A percentile compares a stretch with the other conserved stretches of the same genome.
Evolutionary conservation across 1,140 invertebrate genomes (phyloP).

Genomic region (Nephotettix cincticeps): DNA sequence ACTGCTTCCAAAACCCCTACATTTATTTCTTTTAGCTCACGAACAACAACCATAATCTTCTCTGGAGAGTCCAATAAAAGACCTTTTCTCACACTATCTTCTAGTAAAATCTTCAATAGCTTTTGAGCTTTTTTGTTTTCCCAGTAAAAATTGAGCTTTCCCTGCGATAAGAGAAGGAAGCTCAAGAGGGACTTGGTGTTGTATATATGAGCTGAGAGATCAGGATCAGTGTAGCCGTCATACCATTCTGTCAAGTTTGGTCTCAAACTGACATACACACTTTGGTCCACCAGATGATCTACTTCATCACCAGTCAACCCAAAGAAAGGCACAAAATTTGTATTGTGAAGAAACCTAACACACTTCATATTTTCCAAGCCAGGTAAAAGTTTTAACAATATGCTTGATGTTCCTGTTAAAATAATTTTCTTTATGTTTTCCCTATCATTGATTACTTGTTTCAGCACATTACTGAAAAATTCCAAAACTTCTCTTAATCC

Average conservation of each 20-base stretch:
- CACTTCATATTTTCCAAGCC: not conserved
- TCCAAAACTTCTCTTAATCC: not conserved
- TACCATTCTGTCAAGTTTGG: not conserved
- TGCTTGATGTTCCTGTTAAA: not conserved
- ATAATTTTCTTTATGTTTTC: not conserved
- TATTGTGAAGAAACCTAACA: not conserved
- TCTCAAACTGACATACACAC: not conserved
- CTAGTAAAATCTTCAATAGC: not conserved
- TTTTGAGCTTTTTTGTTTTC: not conserved
- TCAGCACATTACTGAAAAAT: not conserved
- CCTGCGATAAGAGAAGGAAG: not conserved
- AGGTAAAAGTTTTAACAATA: not conserved
- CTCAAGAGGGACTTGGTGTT: not conserved
- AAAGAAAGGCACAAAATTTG: not conserved
- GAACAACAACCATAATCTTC: not conserved
- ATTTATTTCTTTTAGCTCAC: not conserved
- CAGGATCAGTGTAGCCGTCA: conserved; percentile 1
- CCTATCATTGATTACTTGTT: not conserved
- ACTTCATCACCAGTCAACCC: not conserved
- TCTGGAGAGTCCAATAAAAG: not conserved
- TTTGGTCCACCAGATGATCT: not conserved
- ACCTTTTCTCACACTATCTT: not conserved
- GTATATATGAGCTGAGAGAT: not conserved
- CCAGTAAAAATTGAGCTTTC: not conserved
- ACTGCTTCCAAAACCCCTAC: not conserved